Conservation (phyloP, 2,797 vertebrate genomes). For the Manis javanica region DNA sequence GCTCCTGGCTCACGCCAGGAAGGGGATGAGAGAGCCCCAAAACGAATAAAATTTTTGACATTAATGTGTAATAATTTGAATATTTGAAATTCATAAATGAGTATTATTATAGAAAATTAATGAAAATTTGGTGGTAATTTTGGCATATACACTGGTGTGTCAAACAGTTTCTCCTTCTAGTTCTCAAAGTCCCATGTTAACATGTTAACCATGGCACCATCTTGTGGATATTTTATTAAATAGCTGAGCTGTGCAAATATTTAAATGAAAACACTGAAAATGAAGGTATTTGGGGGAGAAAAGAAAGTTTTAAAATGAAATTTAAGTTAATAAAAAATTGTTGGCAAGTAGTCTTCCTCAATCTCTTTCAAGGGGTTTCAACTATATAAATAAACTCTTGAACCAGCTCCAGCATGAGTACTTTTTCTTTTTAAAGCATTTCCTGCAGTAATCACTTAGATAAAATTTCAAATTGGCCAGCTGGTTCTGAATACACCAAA, state of each 20-base stretch:
- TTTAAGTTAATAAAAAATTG: constrained; percentile 54
- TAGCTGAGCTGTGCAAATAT: constrained; percentile 49
- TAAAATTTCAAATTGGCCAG: constrained; percentile 31
- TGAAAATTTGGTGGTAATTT: constrained; percentile 13
- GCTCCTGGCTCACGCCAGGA: too few species aligned
- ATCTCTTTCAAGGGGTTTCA: constrained; percentile 27
- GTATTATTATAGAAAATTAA: not conserved
- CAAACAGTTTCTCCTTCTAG: not conserved
- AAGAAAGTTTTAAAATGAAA: constrained; percentile 7
- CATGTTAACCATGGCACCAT: constrained; percentile 87
- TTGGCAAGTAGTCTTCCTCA: constrained; percentile 2
- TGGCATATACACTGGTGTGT: not conserved
- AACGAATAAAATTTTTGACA: constrained; percentile 4
- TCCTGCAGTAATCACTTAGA: constrained; percentile 31
- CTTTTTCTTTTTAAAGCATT: constrained; percentile 43
- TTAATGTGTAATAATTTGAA: constrained; percentile 32
- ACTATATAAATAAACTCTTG: not conserved
- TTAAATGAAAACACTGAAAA: not conserved
- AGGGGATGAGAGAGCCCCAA: too few species aligned
- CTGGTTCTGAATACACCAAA: not conserved
- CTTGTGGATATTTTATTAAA: constrained; percentile 86
- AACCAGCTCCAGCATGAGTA: not conserved
- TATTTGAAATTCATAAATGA: constrained; percentile 9
- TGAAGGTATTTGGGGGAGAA: not conserved
- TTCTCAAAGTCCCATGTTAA: constrained; percentile 71